A percentile compares a stretch with the other conserved stretches of the same genome.
These are phyloP conservation scores for Sinocyclocheilus anophthalmus DNA, from an alignment of 2,113 vertebrate genomes.

Conservation along the genomic window DNA sequence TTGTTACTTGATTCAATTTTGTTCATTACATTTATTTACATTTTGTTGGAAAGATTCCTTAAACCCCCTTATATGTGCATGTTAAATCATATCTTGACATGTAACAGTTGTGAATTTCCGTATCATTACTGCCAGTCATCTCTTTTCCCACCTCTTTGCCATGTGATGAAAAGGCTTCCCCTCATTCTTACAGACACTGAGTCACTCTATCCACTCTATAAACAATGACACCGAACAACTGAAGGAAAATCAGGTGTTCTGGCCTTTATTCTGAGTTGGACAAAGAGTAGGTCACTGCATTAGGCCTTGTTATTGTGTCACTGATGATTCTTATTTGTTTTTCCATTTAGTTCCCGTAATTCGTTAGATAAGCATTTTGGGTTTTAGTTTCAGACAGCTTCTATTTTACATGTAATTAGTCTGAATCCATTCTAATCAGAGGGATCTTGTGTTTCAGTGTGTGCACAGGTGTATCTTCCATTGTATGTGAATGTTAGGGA, in stretches of 20 bases:
- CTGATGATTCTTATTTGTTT: not conserved
- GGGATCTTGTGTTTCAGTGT: not conserved
- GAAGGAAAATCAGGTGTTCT: constrained; percentile 1
- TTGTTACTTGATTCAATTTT: not conserved
- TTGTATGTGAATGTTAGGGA: constrained; percentile 5
- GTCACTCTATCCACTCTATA: not conserved
- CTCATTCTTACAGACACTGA: constrained; percentile 6
- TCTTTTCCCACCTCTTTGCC: constrained; percentile 12
- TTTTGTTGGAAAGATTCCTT: not conserved
- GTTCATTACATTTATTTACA: not conserved
- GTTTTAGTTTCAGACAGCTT: not conserved
- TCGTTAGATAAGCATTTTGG: not conserved
- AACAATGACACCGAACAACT: not conserved
- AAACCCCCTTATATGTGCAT: not conserved
- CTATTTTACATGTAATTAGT: not conserved
- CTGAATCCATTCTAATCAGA: not conserved
- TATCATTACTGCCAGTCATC: not conserved
- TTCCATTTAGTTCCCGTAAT: not conserved
- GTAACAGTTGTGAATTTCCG: not conserved
- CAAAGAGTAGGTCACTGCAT: not conserved
- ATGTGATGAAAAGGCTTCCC: not conserved
- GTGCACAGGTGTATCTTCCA: not conserved
- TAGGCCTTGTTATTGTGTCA: not conserved
- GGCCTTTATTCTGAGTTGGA: not conserved
- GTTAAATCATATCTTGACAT: not conserved